Evolutionary conservation across 2,888 invertebrate species (phyloP), one percentile per base, ranked within the genome.

Genomic region (Drosophila meridionalis): DNA sequence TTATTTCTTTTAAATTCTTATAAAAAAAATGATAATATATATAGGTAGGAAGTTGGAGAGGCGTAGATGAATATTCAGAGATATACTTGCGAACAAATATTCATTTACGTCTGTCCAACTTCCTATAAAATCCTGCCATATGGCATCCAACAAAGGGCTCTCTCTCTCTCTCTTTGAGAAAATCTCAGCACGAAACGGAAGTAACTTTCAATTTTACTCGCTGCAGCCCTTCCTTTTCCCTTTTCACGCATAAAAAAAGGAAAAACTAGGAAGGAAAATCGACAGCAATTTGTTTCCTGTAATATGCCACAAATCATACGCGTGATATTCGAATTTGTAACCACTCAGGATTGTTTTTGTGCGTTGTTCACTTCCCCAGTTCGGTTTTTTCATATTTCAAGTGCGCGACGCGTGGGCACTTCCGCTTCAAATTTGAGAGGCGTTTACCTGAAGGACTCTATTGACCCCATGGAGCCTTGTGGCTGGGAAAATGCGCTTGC

Each of bases 331-430:
- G 40, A 77, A 73, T 77, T 77, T 78, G 69, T 72, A 52, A 36
- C 45, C 80, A 76, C 72, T 82, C 62, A 64, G 73, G 69, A 71
- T 64, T 69, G n/a, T 11, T 55, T 72, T 69, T 74, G 4, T 20
- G 20, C 20, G 40, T 14, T 20, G 47, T 73, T 80, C 50, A 61
- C 58, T 71, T 72, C 42, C 63, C 56, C 59, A 48, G 47, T 36
- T n/a, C 1, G 4, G 3, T 38, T 36, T 11, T 4, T 52, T 28
- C 14, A 14, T 32, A n/a, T 28, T 47, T 77, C 50, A 71, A 79
- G 80, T 72, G 59, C 62, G 56, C 80, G 74, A 77, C 82, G 68
- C 74, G 85, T 80, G 78, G 73, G 74, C 73, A 85, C 82, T 85
- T 83, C 83, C 83, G 86, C 5, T 73, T 67, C 58, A 66, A 69